Evolutionary conservation across 2,797 vertebrate species (phyloP).

Genomic region (Liparis tanakae): DNA sequence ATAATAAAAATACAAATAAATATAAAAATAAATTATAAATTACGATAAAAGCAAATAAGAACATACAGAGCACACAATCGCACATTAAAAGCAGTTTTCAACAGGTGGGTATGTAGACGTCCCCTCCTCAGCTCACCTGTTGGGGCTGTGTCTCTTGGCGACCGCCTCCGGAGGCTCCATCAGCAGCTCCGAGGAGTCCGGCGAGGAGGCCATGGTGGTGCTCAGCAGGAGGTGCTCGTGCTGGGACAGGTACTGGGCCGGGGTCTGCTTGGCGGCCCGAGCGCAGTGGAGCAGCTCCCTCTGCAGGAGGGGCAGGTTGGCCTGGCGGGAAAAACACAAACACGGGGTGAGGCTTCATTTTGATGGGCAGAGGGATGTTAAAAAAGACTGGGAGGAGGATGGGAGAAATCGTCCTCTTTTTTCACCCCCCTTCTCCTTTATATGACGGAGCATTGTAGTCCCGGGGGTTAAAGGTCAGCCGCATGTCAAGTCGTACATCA

Average conservation of each 20-base stretch:
- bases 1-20: no score
- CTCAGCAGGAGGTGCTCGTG: conserved; percentile 97
- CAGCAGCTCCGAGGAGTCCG: conserved; percentile 95
- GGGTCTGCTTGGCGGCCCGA: conserved; percentile 97
- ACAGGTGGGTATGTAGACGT: no score
- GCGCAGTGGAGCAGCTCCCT: conserved; percentile 96
- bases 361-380: neutral
- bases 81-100: no score
- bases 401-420: neutral
- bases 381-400: neutral
- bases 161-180: conserved; percentile 90
- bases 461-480: neutral
- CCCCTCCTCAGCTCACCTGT: conserved; percentile 82
- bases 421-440: neutral
- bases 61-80: no score
- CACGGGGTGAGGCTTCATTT: neutral
- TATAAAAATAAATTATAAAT: no score
- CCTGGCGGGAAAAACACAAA: conserved; percentile 77
- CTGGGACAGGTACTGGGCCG: conserved; percentile 97
- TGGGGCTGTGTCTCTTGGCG: conserved; percentile 93
- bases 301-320: conserved; percentile 96
- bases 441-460: neutral
- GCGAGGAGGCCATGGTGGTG: conserved; percentile 90
- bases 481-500: neutral
- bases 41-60: no score